Evolutionary conservation across 2,888 invertebrate genomes (phyloP), one percentile per base, ranked within the genome.

Genomic region (Drosophila antonietae): DNA sequence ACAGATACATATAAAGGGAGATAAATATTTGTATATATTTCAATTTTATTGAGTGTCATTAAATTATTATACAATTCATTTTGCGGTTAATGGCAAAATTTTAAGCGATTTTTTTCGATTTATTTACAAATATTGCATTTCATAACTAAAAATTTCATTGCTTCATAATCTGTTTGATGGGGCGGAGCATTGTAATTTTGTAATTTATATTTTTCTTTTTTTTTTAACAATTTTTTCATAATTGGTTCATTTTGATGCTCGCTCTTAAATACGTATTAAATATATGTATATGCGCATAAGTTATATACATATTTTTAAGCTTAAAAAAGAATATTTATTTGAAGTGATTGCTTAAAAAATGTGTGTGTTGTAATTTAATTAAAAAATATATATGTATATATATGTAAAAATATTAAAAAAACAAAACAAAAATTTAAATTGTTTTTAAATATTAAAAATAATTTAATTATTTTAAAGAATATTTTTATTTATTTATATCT

Each of bases 11-110:
- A 55, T 23, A 15, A 4, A 28, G n/a, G 28, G 35, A 20, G 14
- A 9, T 28, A 15, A 28, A n/a, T 20, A n/a, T 43, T 41, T 57
- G 35, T 57, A 46, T 57, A 20, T 49, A 23, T 75, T 70, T 74
- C 28, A 67, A 67, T 73, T 74, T 83, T 69, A 75, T 86, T 76
- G 69, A 71, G 72, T 79, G 87, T 68, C 74, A 76, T 83, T 78
- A 83, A 83, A 86, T 74, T 73, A 73, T 80, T 58, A 73, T 74
- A 69, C 58, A 78, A 78, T 86, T 76, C 52, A 74, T 73, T 72
- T 81, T 75, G 78, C 59, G 77, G 70, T 71, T 58, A 35, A 58
- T 61, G 49, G 44, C 49, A 44, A 61, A 18, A 58, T 56, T 57
- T 35, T 46, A 31, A 51, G 31, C 35, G 20, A 56, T 57, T 51